These are phyloP conservation scores for Oscheius sp. DNA, from an alignment of 2,888 invertebrate genomes.

Conservation along the genomic window DNA sequence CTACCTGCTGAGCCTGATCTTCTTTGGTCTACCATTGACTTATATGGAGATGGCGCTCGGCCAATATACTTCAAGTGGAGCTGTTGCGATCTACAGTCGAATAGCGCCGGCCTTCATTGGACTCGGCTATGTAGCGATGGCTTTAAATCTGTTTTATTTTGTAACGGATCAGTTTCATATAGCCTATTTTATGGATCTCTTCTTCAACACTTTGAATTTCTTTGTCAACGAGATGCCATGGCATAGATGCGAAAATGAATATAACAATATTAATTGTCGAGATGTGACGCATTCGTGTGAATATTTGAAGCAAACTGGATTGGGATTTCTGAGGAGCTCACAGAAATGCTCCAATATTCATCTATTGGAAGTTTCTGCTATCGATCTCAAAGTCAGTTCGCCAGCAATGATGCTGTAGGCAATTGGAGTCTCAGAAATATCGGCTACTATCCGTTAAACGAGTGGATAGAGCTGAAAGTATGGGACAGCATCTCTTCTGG, in stretches of 20 bases:
- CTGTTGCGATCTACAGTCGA: background rate
- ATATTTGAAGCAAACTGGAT: background rate
- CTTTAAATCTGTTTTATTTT: background rate
- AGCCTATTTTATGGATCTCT: background rate
- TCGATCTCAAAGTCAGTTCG: background rate
- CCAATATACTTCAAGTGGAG: slow-evolving; percentile 10
- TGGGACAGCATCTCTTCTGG: slow-evolving; percentile 11
- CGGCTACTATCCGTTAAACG: too few species aligned
- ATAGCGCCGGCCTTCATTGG: slow-evolving; percentile 22
- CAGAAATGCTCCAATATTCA: background rate
- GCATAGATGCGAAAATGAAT: slow-evolving; percentile 3
- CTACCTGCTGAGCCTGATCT: slow-evolving; percentile 1
- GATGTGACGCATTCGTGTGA: background rate
- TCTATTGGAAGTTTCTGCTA: background rate
- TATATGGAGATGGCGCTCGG: slow-evolving; percentile 27
- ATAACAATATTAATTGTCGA: background rate
- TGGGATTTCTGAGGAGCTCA: background rate
- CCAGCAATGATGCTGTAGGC: background rate
- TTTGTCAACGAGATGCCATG: background rate
- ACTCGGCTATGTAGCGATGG: background rate
- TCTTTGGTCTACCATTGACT: slow-evolving; percentile 20
- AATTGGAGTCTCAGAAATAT: background rate
- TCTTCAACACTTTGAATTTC: slow-evolving; percentile 8
- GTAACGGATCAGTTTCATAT: background rate
- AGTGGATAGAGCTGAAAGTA: too few species aligned